Conservation (phyloP, 2,113 vertebrate genomes). For the Myotis yumanensis region DNA sequence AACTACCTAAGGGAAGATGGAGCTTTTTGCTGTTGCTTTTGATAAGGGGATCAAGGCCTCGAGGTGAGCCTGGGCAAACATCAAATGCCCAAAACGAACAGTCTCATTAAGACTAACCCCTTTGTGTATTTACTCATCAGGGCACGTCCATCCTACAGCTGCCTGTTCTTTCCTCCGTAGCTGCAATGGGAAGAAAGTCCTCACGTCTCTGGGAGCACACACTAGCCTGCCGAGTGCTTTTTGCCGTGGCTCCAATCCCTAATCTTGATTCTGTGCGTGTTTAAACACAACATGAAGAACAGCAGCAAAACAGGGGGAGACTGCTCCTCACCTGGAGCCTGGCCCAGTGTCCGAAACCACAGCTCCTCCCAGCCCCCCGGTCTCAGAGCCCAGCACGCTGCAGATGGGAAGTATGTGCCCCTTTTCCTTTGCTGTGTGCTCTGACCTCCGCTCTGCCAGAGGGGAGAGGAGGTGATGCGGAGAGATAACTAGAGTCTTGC, state of each 20-base stretch:
- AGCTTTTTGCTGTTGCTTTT: background rate
- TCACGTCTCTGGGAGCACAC: slow-evolving; percentile 65
- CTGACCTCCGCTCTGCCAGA: slow-evolving; percentile 65
- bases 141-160: background rate
- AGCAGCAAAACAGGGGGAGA: slow-evolving; percentile 75
- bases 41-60: slow-evolving; percentile 16
- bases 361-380: slow-evolving; percentile 21
- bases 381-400: slow-evolving; percentile 31
- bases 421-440: slow-evolving; percentile 80
- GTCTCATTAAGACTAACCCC: slow-evolving; percentile 55
- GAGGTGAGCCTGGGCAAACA: slow-evolving; percentile 56
- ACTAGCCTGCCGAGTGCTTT: slow-evolving; percentile 58
- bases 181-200: slow-evolving; percentile 8
- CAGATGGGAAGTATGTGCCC: slow-evolving; percentile 46
- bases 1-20: background rate
- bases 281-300: slow-evolving; percentile 72
- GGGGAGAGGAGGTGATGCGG: slow-evolving; percentile 57
- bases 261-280: slow-evolving; percentile 80
- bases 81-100: slow-evolving; percentile 53
- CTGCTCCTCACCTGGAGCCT: slow-evolving; percentile 71
- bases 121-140: slow-evolving; percentile 53
- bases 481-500: slow-evolving; percentile 69
- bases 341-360: slow-evolving; percentile 68
- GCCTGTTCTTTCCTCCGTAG: slow-evolving; percentile 28
- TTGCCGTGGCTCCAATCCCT: slow-evolving; percentile 62